Evolutionary conservation across 2,797 vertebrate genomes (phyloP), one percentile per base, ranked within the genome.

Genomic region (Bovichtus variegatus): DNA sequence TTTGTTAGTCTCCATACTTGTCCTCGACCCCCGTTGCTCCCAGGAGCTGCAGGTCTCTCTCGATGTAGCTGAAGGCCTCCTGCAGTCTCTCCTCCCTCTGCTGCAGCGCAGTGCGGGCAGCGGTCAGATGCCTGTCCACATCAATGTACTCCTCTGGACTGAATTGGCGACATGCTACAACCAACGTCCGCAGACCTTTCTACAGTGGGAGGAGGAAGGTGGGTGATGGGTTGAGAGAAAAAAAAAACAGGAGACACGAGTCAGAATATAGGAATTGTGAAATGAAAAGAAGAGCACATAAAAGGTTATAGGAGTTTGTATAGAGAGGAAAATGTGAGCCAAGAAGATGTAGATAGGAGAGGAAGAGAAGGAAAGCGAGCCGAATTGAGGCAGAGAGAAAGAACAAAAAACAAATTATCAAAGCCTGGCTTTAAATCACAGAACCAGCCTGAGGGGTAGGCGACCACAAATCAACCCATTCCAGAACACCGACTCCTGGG

Each of bases 1-100:
- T 44, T 57, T 16, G 23, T 23, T 27, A 43, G 25, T 47, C 16
- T 80, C 4, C 96, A 78, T 96, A 97, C 98, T 96, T 98, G 95
- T 99, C 98, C 92, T 99, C 98, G 23, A 99, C 98, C 69, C 96
- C 98, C 1, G 98, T 98, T 49, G 97, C 98, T 83, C 98, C 98
- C 66, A 99, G 96, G 67, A 99, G 79, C 36, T 96, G 94, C 88
- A 99, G 93, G 78, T 99, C 97, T 88, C 82, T 97, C 89, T 99
- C 98, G 40, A 98, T 97, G 89, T 95, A 96, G 91, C 91, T 93
- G 91, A 99, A 99, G 25, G 94, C 95, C 67, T 97, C 94, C 68
- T 96, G 94, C 36, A 99, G 86, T 47, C 93, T 94, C 78, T 98
- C 97, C 64, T 99, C 98, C 59, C 97, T 94, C 50, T 97, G 97